phyloP scores from a whole-genome alignment of 1,140 invertebrate genomes.

The Meteorus sp. region DNA sequence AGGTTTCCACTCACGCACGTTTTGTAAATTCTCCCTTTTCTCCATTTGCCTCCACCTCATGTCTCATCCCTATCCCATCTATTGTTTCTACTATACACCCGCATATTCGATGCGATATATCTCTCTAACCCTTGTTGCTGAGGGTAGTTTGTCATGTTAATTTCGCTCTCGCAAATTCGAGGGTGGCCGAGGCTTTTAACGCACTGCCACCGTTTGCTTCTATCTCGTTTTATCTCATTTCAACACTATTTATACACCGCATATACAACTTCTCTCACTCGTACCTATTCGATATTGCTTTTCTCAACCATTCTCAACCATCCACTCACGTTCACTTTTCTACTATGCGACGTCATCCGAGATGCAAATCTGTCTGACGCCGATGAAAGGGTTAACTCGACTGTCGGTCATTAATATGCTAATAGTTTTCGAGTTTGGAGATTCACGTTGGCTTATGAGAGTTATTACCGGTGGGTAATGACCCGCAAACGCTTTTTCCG shows the following conservation, averaged over 20 bases:
- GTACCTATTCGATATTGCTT: constrained; percentile 5
- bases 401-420: constrained; percentile 61
- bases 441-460: constrained; percentile 57
- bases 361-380: constrained; percentile 58
- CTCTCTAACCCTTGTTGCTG: constrained; percentile 58
- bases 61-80: constrained; percentile 36
- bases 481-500: constrained; percentile 60
- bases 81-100: constrained; percentile 58
- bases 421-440: constrained; percentile 60
- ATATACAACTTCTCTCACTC: neutral
- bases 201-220: constrained; percentile 53
- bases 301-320: constrained; percentile 4
- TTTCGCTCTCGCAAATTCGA: constrained; percentile 55
- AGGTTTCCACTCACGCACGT: constrained; percentile 19
- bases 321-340: neutral
- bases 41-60: no score
- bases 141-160: constrained; percentile 62
- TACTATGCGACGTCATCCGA: constrained; percentile 19
- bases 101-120: constrained; percentile 57
- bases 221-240: neutral
- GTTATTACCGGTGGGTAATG: constrained; percentile 58
- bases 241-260: constrained; percentile 2
- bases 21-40: no score
- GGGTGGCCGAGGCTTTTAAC: constrained; percentile 56
- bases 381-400: constrained; percentile 61